A percentile compares a stretch with the other conserved stretches of the same genome.
phyloP scores from a whole-genome alignment of 92 coral and sea anemone species.

The Palythoa grandiflora region DNA sequence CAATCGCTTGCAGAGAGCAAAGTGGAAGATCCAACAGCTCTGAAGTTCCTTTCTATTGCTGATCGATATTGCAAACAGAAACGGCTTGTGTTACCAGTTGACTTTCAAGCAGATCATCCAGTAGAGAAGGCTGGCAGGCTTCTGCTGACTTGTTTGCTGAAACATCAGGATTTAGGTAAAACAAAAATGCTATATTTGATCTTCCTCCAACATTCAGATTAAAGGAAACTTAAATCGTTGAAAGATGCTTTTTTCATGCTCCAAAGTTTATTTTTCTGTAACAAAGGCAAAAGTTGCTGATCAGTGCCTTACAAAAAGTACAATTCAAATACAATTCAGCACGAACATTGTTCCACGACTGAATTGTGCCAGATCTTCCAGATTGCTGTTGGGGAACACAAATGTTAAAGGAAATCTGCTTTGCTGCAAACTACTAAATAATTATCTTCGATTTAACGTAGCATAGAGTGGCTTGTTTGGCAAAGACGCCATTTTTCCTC shows the following conservation, averaged over 20 bases:
- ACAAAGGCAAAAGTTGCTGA: not conserved
- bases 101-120: constrained; percentile 94
- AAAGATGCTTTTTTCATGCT: not conserved
- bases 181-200: not conserved
- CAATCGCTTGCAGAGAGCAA: constrained; percentile 80
- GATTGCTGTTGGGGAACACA: not conserved
- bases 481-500: too few species aligned
- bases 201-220: not conserved
- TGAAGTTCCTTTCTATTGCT: constrained; percentile 82
- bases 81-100: constrained; percentile 88
- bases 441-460: not conserved
- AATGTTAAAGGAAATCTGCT: not conserved
- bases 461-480: too few species aligned
- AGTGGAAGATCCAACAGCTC: constrained; percentile 80
- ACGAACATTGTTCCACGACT: not conserved
- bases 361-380: not conserved
- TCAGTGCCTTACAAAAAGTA: not conserved
- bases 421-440: not conserved
- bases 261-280: not conserved
- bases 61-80: constrained; percentile 92
- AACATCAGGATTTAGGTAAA: constrained; percentile 94
- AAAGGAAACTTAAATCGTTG: not conserved
- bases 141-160: constrained; percentile 89
- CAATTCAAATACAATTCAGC: not conserved
- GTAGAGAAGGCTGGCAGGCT: constrained; percentile 94